Evolutionary conservation across 1,140 invertebrate species (phyloP).

Genomic region (Drosophila dunni): DNA sequence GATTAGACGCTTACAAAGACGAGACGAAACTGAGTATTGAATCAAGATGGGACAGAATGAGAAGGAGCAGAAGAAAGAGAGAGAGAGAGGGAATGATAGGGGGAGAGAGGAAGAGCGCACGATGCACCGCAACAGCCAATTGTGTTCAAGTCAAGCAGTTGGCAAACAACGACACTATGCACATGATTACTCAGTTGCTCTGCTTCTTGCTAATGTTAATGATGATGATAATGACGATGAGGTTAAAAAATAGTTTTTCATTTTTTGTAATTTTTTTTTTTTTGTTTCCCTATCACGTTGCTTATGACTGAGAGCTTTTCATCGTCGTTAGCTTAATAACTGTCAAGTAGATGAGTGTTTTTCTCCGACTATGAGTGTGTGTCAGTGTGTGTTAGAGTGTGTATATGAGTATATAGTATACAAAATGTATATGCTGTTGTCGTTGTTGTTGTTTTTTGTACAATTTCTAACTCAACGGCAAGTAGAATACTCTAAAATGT

Average conservation of each 20-base stretch:
- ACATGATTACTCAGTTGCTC: neutral
- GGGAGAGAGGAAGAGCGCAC: neutral
- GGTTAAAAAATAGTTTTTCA: neutral
- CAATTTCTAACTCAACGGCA: neutral
- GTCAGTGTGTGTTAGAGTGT: conserved; percentile 16
- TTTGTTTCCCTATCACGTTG: conserved; percentile 36
- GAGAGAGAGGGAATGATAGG: neutral
- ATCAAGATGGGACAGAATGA: neutral
- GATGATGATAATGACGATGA: conserved; percentile 15
- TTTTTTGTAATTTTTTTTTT: conserved; percentile 24
- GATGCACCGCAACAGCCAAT: conserved; percentile 20
- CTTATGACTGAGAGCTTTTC: conserved; percentile 71
- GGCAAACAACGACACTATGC: conserved; percentile 22
- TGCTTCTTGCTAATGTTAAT: neutral
- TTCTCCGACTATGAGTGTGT: conserved; percentile 1
- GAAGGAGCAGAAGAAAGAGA: neutral
- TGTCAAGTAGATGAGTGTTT: conserved; percentile 62
- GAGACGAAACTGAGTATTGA: neutral
- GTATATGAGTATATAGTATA: conserved; percentile 29
- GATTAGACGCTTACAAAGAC: conserved; percentile 38
- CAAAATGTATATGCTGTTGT: conserved; percentile 20
- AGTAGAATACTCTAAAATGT: too few species aligned
- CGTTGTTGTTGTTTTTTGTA: neutral
- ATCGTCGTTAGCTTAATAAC: conserved; percentile 80
- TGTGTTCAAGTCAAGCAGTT: conserved; percentile 33